Conservation (phyloP, 2,797 vertebrate species). For the Sylvilagus floridanus region DNA sequence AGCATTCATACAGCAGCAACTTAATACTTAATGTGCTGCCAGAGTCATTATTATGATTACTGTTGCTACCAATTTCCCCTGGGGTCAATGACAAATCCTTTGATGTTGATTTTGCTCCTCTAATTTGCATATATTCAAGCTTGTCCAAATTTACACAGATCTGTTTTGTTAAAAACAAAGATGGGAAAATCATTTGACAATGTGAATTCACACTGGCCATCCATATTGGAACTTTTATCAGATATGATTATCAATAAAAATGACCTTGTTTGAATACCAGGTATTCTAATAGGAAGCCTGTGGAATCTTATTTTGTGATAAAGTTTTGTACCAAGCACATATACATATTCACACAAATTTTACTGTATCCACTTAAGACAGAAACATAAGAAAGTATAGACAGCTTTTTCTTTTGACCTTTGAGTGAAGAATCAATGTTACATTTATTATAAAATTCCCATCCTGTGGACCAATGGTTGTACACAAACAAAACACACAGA, state of each 20-base stretch:
- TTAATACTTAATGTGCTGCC: not conserved
- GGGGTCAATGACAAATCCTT: not conserved
- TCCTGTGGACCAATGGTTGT: not conserved
- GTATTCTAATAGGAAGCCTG: not conserved
- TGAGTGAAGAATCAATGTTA: not conserved
- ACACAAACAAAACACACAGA: not conserved
- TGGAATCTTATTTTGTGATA: not conserved
- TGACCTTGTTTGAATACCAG: not conserved
- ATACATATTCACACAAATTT: not conserved
- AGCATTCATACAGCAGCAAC: not conserved
- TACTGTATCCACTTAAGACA: not conserved
- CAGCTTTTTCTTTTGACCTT: not conserved
- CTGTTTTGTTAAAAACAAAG: constrained; percentile 24
- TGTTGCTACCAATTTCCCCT: not conserved
- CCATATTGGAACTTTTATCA: not conserved
- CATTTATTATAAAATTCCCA: not conserved
- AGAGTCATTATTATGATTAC: constrained; percentile 10
- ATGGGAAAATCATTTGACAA: not conserved
- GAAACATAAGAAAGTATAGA: constrained; percentile 10
- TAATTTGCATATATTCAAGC: not conserved
- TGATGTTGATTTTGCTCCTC: not conserved
- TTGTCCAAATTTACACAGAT: not conserved
- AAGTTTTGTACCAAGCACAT: not conserved
- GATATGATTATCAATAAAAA: constrained; percentile 7
- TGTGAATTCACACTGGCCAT: not conserved